Evolutionary conservation across 2,113 vertebrate species (phyloP).

Genomic region (Microcebus ravelobensis): DNA sequence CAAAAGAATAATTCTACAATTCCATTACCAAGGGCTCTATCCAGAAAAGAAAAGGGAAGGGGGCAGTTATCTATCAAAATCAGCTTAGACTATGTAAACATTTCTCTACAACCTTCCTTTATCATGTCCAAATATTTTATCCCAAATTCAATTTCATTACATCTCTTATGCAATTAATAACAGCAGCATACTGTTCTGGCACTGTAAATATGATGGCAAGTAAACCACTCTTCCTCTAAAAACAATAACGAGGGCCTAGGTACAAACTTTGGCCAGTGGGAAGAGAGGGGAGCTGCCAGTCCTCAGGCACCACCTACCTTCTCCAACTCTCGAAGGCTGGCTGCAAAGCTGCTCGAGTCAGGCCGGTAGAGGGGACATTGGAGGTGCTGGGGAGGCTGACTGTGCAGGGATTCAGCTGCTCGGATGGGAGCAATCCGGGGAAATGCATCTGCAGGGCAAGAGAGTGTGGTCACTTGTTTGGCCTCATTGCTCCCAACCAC

Average conservation of each 20-base stretch:
- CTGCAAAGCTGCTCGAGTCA: conserved; percentile 95
- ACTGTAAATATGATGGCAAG: not conserved
- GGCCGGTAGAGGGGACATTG: conserved; percentile 92
- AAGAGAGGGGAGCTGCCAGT: not conserved
- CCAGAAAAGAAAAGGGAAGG: not conserved
- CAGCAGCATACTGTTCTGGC: not conserved
- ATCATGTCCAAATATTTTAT: not conserved
- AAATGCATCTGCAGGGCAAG: conserved; percentile 89
- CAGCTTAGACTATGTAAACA: conserved; percentile 7
- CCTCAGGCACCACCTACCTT: conserved; percentile 85
- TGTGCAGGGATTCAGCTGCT: conserved; percentile 77
- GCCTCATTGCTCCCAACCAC: not conserved
- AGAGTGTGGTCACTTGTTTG: not conserved
- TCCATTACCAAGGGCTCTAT: not conserved
- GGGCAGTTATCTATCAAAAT: not conserved
- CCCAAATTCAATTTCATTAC: not conserved
- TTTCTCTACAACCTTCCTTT: conserved; percentile 5
- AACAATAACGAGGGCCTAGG: not conserved
- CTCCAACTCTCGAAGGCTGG: conserved; percentile 95
- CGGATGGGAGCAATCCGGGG: conserved; percentile 89
- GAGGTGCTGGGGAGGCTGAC: conserved; percentile 85
- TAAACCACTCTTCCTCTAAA: conserved; percentile 32
- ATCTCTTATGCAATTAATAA: not conserved
- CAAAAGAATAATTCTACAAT: conserved; percentile 11
- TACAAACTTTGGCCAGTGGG: not conserved